phyloP scores from a whole-genome alignment of 1,140 invertebrate genomes.

The Ganaspis sp. region DNA sequence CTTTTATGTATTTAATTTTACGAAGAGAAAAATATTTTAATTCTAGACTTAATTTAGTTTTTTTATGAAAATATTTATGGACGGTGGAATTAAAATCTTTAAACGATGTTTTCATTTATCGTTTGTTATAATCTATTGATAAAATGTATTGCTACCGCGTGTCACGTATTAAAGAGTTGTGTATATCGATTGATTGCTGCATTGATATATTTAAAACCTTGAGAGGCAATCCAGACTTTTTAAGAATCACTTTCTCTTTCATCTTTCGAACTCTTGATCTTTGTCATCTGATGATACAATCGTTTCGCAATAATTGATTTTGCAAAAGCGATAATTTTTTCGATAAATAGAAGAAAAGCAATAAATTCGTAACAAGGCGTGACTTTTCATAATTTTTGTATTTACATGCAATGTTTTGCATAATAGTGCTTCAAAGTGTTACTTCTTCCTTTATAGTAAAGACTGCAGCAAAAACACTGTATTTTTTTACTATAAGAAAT shows the following conservation, averaged over 20 bases:
- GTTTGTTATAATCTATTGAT: too few relatives aligned
- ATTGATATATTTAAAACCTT: neutral
- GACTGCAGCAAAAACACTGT: too few relatives aligned
- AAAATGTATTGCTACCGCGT: neutral
- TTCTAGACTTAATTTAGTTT: too few relatives aligned
- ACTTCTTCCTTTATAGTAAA: too few relatives aligned
- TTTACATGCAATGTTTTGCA: neutral
- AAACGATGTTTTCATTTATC: too few relatives aligned
- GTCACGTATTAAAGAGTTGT: neutral
- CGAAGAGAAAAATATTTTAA: too few relatives aligned
- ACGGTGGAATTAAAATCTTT: too few relatives aligned
- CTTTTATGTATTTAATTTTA: too few relatives aligned
- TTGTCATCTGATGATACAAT: neutral
- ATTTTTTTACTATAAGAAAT: too few relatives aligned
- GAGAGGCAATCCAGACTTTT: neutral
- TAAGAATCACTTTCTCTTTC: neutral
- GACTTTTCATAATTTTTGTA: neutral
- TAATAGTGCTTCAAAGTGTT: too few relatives aligned
- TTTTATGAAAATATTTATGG: too few relatives aligned
- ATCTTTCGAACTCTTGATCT: neutral
- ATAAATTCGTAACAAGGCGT: neutral
- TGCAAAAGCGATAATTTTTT: neutral
- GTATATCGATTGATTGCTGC: neutral
- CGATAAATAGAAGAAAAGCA: neutral
- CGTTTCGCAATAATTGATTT: neutral